Evolutionary conservation across 2,113 vertebrate genomes (phyloP).

Genomic region (Gorsachius goisagi): DNA sequence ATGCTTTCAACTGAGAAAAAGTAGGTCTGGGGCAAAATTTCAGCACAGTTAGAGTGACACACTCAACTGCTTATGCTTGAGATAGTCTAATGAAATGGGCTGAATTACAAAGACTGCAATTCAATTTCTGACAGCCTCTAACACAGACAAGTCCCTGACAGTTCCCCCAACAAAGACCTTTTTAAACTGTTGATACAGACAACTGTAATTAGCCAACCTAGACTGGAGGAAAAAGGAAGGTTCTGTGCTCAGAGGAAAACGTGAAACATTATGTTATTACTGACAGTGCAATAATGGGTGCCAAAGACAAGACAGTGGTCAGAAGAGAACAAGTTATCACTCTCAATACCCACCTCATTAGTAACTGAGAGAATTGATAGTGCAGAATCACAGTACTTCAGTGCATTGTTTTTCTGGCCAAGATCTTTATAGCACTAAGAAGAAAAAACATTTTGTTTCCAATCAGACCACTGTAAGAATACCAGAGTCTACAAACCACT

Average conservation of each 20-base stretch:
- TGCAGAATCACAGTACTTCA: conserved; percentile 85
- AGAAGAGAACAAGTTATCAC: conserved; percentile 14
- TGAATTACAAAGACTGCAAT: conserved; percentile 5
- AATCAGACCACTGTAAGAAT: conserved; percentile 15
- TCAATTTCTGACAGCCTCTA: background rate
- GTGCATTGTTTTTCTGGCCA: conserved; percentile 77
- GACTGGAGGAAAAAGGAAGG: background rate
- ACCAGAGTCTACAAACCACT: background rate
- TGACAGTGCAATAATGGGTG: background rate
- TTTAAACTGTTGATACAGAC: background rate
- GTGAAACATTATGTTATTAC: background rate
- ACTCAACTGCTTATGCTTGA: background rate
- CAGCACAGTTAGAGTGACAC: background rate
- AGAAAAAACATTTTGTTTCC: conserved; percentile 39
- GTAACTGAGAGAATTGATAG: conserved; percentile 72
- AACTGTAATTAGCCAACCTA: background rate
- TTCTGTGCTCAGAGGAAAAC: background rate
- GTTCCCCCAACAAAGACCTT: background rate
- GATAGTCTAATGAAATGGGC: background rate
- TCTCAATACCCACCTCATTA: conserved; percentile 83
- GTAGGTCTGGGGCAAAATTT: background rate
- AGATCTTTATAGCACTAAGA: conserved; percentile 89
- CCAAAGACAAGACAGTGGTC: conserved; percentile 14
- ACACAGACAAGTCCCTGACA: background rate
- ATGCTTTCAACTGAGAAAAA: background rate